Evolutionary conservation across 2,113 vertebrate genomes (phyloP).

Genomic region (Turdus rufiventris): DNA sequence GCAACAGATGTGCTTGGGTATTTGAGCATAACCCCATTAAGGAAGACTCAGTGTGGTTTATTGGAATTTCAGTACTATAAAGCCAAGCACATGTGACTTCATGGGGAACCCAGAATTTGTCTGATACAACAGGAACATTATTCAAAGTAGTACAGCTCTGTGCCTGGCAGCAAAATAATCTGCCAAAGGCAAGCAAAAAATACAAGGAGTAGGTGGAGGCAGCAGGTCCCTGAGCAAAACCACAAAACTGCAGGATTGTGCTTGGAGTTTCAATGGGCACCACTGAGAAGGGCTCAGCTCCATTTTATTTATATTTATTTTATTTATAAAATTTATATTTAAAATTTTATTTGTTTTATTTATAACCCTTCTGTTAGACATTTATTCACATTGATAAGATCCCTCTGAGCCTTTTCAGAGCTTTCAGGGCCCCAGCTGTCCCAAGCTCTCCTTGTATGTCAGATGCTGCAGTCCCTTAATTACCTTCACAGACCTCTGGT

Average conservation of each 20-base stretch:
- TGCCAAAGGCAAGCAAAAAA: background rate
- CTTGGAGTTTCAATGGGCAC: background rate
- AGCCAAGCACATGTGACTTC: background rate
- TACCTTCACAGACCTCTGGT: background rate
- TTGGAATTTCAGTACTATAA: background rate
- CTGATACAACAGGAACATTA: background rate
- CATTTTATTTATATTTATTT: background rate
- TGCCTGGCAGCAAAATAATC: background rate
- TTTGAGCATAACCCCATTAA: background rate
- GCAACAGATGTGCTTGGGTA: background rate
- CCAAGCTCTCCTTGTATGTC: background rate
- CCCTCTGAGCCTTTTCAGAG: background rate
- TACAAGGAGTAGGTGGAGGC: background rate
- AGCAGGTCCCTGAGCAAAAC: rapidly evolving
- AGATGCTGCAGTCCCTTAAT: background rate
- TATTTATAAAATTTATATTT: no score
- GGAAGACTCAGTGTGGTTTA: background rate
- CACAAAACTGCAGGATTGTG: background rate
- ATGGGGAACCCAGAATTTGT: background rate
- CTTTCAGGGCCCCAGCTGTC: background rate
- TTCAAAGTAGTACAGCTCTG: rapidly evolving
- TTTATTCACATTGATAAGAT: background rate
- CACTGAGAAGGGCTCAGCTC: background rate
- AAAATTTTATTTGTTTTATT: no score
- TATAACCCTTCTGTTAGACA: background rate